Base-by-base conservation (phyloP, 2,797 vertebrate genomes). In the Avahi laniger region DNA sequence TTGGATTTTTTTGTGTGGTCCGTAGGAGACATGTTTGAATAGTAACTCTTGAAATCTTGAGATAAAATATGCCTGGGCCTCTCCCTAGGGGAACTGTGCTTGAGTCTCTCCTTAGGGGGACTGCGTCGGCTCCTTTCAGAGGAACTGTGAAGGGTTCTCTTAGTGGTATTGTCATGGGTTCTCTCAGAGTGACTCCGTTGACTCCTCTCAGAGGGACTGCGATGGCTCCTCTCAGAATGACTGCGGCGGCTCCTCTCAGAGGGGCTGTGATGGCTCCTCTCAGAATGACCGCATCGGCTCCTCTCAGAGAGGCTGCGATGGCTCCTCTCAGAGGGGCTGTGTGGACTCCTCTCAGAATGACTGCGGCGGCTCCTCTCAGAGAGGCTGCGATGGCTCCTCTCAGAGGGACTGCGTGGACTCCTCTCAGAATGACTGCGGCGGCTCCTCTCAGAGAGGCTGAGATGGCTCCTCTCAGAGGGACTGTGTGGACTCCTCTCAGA, bases 251-350 rank as follows among this genome's bases (percentile, higher is more conserved):
- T 50, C 20, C 20, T 57, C 88, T 50, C 43, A 26, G 81, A 35
- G 22, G 26, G 28, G 13, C 46, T 59, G 28, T 7, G 14, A 4
- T 0, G 70, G 59, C 6, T 41, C 48, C n/a, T 90, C 43, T 65
- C 48, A 69, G 46, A 89, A 33, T 22, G 4, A 20, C 70, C 30
- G 9, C 0, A 8, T 2, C 1, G 28, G 1, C 30, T 46, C 0
- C 65, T 69, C 5, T 13, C 20, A 46, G 20, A 90, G 3, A 0
- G 7, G 13, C 52, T 63, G 2, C 0, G 0, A 5, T 0, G 5
- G 67, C 5, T 46, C 46, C 38, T 59, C 54, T 82, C 57, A 7
- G 13, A 5, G 33, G 14, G n/a, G n/a, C n/a, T n/a, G n/a, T n/a
- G n/a, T n/a, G n/a, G n/a, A n/a, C n/a, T n/a, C n/a, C n/a, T n/a